Evolutionary conservation across 2,113 vertebrate genomes (phyloP).

Genomic region (Acanthochromis polyacanthus): DNA sequence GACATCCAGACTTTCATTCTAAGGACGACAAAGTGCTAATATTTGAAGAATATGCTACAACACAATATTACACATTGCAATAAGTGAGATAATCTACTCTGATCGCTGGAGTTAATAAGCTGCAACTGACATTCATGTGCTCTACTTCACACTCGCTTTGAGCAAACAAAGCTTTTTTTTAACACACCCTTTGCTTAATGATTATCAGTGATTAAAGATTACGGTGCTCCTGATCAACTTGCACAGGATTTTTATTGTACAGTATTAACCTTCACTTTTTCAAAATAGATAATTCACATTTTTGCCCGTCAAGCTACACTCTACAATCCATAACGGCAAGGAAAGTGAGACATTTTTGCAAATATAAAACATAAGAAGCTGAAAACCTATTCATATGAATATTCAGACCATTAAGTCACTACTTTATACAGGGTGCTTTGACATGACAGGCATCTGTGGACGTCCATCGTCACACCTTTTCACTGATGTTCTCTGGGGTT

Average conservation of each 20-base stretch:
- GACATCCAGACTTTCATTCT: neutral
- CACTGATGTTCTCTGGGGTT: too few relatives aligned
- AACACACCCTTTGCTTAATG: neutral
- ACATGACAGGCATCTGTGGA: too few relatives aligned
- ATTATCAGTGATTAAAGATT: slow-evolving; percentile 25
- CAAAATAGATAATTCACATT: neutral
- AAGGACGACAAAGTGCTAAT: too few relatives aligned
- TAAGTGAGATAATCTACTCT: slow-evolving; percentile 10
- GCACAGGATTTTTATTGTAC: neutral
- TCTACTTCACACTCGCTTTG: neutral
- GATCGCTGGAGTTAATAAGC: neutral
- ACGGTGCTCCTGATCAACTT: slow-evolving; percentile 1
- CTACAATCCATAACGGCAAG: too few relatives aligned
- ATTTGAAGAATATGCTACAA: too few relatives aligned
- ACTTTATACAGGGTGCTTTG: too few relatives aligned
- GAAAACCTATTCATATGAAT: neutral
- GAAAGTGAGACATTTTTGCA: too few relatives aligned
- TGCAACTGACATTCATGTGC: neutral
- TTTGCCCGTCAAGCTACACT: neutral
- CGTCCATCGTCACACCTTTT: too few relatives aligned
- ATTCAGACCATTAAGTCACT: too few relatives aligned
- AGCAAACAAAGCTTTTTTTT: slow-evolving; percentile 10
- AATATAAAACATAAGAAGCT: neutral
- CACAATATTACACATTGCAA: too few relatives aligned
- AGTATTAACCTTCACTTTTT: neutral